Evolutionary conservation across 2,888 invertebrate genomes (phyloP), one percentile per base, ranked within the genome.

Genomic region (Xylophagus ater): DNA sequence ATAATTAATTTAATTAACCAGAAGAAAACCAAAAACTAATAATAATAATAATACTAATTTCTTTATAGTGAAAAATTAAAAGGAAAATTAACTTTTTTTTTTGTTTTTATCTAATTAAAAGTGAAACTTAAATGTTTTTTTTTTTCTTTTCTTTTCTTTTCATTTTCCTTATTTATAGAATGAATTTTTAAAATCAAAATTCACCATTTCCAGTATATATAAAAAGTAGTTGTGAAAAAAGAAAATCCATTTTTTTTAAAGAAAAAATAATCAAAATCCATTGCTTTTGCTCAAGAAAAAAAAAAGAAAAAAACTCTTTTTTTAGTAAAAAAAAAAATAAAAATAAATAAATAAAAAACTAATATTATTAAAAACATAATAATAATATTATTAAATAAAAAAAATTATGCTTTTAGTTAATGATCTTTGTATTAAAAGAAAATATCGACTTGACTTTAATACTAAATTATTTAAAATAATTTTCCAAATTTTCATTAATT

Each of bases 301-400:
- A 31, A 23, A 43, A 37, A 41, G 29, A 32, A 40, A 35, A 48
- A 47, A 40, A 46, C 46, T 47, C 48, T 51, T 51, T 53, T 60
- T 53, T 56, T 51, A n/a, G n/a, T n/a, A n/a, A n/a, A n/a, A n/a
- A n/a, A n/a, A n/a, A n/a, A n/a, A n/a, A n/a, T n/a, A n/a, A 53
- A 53, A 39, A 34, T 34, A 33, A 39, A 37, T 19, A 28, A 40
- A 36, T 31, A 38, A 40, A 44, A 40, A 46, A 35, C 25, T n/a
- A 24, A 33, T 29, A 36, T 23, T 13, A 24, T 34, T 40, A 21
- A 19, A 26, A 35, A 9, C 29, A 28, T n/a, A 23, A 36, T 28
- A 36, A 19, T n/a, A 30, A 34, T 15, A 14, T 39, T 24, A 33
- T 38, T 37, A 35, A 19, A 29, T 37, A 17, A 40, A 40, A 21